Conservation (phyloP, 1,140 invertebrate species). For the Teleogryllus occipitalis region DNA sequence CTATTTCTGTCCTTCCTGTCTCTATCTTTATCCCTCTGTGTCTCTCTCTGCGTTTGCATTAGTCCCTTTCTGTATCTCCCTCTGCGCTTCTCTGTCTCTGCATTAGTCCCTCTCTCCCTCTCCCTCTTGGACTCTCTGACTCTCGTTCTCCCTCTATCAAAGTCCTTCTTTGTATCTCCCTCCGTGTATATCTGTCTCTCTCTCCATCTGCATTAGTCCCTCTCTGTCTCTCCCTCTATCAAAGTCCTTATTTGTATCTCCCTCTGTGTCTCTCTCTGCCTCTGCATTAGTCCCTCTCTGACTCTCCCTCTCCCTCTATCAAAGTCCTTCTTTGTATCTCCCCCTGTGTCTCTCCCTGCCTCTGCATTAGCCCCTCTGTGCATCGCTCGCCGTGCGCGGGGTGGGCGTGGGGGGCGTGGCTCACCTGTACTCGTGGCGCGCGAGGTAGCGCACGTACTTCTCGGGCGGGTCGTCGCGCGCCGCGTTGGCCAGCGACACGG, state of each 20-base stretch:
- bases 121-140: neutral
- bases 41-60: neutral
- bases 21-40: neutral
- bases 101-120: neutral
- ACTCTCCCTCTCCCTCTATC: neutral
- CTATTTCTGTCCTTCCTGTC: neutral
- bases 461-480: constrained; percentile 91
- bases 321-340: neutral
- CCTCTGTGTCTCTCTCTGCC: neutral
- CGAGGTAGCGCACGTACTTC: constrained; percentile 95
- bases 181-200: neutral
- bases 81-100: neutral
- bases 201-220: neutral
- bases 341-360: neutral
- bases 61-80: too few species aligned
- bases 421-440: constrained; percentile 91
- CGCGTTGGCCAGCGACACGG: constrained; percentile 82
- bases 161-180: neutral
- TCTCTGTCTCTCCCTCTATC: neutral
- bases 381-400: neutral
- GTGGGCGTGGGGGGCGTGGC: constrained; percentile 21
- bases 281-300: neutral
- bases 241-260: neutral
- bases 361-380: neutral
- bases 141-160: neutral